Percentiles rank a stretch among this genome's conserved stretches.
Evolutionary conservation across 2,797 vertebrate genomes (phyloP).

Genomic region (Artibeus jamaicensis): DNA sequence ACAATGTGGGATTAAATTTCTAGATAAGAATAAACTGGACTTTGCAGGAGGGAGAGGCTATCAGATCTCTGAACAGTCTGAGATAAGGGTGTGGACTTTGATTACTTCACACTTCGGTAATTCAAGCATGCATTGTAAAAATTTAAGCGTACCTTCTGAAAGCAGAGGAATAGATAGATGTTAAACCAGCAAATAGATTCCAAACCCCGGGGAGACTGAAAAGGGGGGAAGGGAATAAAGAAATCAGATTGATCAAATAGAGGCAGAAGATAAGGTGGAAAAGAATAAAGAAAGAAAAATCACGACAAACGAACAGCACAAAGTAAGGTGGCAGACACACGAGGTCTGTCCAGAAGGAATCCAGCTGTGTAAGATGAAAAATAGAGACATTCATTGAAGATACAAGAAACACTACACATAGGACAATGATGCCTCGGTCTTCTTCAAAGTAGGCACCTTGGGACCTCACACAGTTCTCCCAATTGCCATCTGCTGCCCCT

Average conservation of each 20-base stretch:
- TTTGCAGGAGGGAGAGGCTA: no score
- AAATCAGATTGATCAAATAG: background rate
- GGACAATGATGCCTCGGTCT: background rate
- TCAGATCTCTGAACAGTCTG: background rate
- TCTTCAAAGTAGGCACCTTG: background rate
- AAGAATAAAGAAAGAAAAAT: background rate
- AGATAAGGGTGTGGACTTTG: background rate
- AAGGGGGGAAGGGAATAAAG: background rate
- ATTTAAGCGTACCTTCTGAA: background rate
- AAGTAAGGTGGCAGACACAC: background rate
- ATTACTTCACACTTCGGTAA: background rate
- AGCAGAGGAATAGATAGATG: slow-evolving; percentile 8
- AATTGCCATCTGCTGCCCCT: background rate
- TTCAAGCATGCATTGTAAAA: background rate
- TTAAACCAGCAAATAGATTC: background rate
- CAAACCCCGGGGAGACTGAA: background rate
- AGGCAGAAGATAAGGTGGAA: background rate
- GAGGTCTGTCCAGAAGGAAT: background rate
- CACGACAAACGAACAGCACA: background rate
- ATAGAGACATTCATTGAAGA: background rate
- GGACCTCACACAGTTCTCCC: background rate
- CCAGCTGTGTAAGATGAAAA: background rate
- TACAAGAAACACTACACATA: background rate
- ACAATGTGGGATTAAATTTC: background rate
- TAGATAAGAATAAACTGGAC: background rate